Base-by-base conservation (phyloP, 35 echinoderm and acorn worm genomes). In the Ptychodera flava region DNA sequence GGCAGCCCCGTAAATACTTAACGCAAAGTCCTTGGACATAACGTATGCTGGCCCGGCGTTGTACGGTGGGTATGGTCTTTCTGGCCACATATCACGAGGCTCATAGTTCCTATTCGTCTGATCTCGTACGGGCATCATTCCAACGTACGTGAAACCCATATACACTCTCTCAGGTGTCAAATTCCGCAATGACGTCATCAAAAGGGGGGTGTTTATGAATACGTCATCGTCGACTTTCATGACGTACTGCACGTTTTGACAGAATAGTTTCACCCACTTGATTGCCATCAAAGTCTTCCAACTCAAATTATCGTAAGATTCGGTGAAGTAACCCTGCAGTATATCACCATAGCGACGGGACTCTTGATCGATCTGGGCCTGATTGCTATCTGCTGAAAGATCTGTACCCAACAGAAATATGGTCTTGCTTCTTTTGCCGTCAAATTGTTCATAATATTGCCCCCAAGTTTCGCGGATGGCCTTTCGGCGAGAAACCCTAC, bases 151-250 rank as follows among this genome's bases (percentile, higher is more conserved):
- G 22, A 12, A 22, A 6, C 45, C 45, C 22, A 64, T 12, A 64
- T 64, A 64, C 22, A 64, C 45, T 6, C 45, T 22, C 22, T 6
- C 22, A 6, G 22, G 6, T 12, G 45, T 6, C 22, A 64, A 22
- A 12, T 64, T 22, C 22, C 45, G 6, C 45, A 64, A 22, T 64
- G 45, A 64, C 45, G 45, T 64, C 45, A 64, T 22, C 45, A 64
- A 64, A 64, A 64, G 45, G 6, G 45, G 45, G 22, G 22, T 64
- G 22, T 64, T 64, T 6, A 64, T 64, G 45, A 64, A 64, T 12
- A 90, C 80, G 33, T 95, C 93, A 29, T 89, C 85, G 52, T 95
- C 93, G n/a, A 92, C 85, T 83, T 94, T 94, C 35, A 94, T 84
- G 35, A 88, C 81, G 77, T 87, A 94, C 31, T 28, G 53, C 16